phyloP scores from a whole-genome alignment of 2,113 vertebrate species.

The Ellobius talpinus region DNA sequence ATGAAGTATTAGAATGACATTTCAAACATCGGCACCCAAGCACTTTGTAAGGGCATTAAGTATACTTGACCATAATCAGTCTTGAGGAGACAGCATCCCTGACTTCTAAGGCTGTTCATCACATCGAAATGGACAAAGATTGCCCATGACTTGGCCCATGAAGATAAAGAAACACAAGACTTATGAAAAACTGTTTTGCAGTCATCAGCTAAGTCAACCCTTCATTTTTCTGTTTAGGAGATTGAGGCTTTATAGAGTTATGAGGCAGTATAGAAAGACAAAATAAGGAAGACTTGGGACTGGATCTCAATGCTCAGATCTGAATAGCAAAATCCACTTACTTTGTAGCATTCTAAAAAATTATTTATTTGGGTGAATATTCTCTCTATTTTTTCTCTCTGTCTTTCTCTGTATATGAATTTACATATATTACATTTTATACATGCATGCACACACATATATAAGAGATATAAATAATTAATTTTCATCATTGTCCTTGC shows the following conservation, averaged over 20 bases:
- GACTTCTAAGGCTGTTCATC: background rate
- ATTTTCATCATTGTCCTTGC: background rate
- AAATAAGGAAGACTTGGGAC: background rate
- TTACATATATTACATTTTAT: background rate
- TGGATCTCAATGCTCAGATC: background rate
- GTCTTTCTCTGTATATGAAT: background rate
- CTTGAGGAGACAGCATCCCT: background rate
- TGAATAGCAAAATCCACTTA: background rate
- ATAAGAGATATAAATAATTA: background rate
- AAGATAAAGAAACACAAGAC: background rate
- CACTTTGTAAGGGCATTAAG: background rate
- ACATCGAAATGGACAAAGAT: background rate
- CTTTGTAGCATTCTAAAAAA: background rate
- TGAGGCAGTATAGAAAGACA: background rate
- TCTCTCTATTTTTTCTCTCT: background rate
- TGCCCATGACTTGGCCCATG: background rate
- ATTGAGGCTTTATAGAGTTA: background rate
- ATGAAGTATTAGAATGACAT: background rate
- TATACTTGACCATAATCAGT: background rate
- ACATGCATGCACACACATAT: background rate
- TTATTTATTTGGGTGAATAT: background rate
- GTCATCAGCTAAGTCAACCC: rapidly evolving
- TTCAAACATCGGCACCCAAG: background rate
- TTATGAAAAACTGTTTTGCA: background rate
- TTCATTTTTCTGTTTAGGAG: background rate